These are phyloP conservation scores for Oenanthe oenanthe DNA, from an alignment of 2,113 vertebrate species.

Conservation along the genomic window DNA sequence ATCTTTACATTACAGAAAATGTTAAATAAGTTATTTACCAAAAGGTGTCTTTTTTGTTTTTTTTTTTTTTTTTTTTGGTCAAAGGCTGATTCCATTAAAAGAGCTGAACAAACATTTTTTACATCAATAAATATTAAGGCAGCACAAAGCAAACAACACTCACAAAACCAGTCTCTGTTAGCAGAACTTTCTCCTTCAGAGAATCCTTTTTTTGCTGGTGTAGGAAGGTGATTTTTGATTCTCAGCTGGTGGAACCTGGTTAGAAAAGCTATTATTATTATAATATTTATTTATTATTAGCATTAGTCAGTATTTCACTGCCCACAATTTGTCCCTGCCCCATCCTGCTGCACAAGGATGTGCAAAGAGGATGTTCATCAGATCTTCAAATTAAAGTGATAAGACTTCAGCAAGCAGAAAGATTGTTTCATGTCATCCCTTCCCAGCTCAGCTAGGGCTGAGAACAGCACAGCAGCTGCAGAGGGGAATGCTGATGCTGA, in stretches of 20 bases:
- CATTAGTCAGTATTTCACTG: not conserved
- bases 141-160: constrained; percentile 10
- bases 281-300: not conserved
- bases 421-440: not conserved
- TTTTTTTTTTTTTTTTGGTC: not conserved
- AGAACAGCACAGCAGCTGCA: not conserved
- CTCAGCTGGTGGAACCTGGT: constrained; percentile 65
- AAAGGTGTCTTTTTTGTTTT: not conserved
- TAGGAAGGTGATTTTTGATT: constrained; percentile 53
- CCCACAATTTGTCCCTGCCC: not conserved
- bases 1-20: constrained; percentile 29
- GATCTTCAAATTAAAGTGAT: not conserved
- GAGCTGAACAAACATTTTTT: not conserved
- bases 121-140: constrained; percentile 29
- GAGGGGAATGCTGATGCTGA: not conserved
- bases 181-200: constrained; percentile 53
- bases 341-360: not conserved
- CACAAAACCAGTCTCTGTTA: constrained; percentile 29
- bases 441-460: not conserved
- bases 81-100: constrained; percentile 10
- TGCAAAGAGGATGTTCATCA: not conserved
- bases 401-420: not conserved
- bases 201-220: constrained; percentile 67
- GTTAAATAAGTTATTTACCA: constrained; percentile 65
- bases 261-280: not conserved